A percentile compares a stretch with the other conserved stretches of the same genome.
Conservation (phyloP, 2,113 vertebrate genomes). For the Actenoides hombroni region DNA sequence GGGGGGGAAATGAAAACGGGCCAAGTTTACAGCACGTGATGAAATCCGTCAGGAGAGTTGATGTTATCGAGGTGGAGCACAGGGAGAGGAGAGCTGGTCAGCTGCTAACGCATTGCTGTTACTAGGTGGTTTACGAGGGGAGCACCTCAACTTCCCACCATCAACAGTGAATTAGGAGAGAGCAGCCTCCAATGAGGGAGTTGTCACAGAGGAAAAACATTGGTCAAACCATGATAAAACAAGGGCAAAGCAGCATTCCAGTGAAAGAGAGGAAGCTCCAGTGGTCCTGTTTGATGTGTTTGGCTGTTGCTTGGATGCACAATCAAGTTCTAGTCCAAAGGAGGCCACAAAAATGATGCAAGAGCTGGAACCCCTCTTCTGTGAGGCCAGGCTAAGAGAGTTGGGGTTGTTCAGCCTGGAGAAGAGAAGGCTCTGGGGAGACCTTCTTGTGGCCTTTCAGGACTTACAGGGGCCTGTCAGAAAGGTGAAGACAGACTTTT, state of each 20-base stretch:
- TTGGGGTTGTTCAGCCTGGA: background rate
- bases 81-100: background rate
- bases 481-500: background rate
- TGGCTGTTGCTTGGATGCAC: background rate
- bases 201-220: background rate
- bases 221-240: accelerated
- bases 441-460: background rate
- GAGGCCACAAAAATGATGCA: background rate
- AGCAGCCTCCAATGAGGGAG: background rate
- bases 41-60: conserved; percentile 33
- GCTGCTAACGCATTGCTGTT: background rate
- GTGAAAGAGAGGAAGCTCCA: background rate
- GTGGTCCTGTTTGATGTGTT: background rate
- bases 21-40: conserved; percentile 9
- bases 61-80: background rate
- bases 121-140: background rate
- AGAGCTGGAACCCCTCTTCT: background rate
- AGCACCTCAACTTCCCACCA: background rate
- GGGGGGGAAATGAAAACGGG: conserved; percentile 18
- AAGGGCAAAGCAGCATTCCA: background rate
- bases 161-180: background rate
- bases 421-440: background rate
- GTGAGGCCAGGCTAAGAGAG: background rate
- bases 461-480: background rate
- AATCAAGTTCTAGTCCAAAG: background rate